Conservation (phyloP, 2,113 vertebrate genomes). For the Lethenteron reissneri region DNA sequence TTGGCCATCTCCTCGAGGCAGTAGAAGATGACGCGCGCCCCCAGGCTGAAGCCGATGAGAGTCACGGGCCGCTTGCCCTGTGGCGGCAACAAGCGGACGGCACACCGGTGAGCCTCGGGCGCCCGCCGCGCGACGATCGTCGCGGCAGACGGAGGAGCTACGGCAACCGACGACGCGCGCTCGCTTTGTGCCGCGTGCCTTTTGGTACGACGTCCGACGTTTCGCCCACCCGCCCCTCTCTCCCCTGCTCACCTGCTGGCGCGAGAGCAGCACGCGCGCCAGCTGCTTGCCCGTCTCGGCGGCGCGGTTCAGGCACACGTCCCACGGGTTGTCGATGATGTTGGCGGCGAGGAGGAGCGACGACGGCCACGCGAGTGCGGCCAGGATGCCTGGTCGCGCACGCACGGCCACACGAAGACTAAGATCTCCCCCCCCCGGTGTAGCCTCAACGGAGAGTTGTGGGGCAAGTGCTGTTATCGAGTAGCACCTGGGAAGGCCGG, state of each 20-base stretch:
- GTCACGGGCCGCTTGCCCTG: conserved; percentile 75
- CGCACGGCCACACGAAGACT: background rate
- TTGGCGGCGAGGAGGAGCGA: conserved; percentile 53
- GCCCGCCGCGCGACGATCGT: too few species aligned
- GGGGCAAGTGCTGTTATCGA: too few species aligned
- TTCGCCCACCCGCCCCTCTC: background rate
- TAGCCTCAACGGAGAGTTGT: too few species aligned
- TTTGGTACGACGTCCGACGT: too few species aligned
- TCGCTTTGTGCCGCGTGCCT: too few species aligned
- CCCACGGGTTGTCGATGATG: conserved; percentile 91
- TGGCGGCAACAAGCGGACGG: too few species aligned
- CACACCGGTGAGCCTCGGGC: too few species aligned
- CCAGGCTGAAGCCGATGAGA: conserved; percentile 80
- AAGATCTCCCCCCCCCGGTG: too few species aligned
- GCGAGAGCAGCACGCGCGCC: conserved; percentile 54
- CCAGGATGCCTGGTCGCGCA: conserved; percentile 40
- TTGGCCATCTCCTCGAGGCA: conserved; percentile 77
- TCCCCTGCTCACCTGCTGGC: conserved; percentile 46
- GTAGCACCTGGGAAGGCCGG: too few species aligned
- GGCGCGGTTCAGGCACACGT: conserved; percentile 66
- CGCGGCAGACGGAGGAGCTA: too few species aligned
- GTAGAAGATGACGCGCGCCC: conserved; percentile 88
- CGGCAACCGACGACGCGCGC: too few species aligned
- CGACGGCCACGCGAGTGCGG: conserved; percentile 64
- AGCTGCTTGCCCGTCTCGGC: conserved; percentile 82